A percentile compares a stretch with the other conserved stretches of the same genome.
phyloP scores from a whole-genome alignment of 2,797 vertebrate genomes.

The Enteromius paludinosus region DNA sequence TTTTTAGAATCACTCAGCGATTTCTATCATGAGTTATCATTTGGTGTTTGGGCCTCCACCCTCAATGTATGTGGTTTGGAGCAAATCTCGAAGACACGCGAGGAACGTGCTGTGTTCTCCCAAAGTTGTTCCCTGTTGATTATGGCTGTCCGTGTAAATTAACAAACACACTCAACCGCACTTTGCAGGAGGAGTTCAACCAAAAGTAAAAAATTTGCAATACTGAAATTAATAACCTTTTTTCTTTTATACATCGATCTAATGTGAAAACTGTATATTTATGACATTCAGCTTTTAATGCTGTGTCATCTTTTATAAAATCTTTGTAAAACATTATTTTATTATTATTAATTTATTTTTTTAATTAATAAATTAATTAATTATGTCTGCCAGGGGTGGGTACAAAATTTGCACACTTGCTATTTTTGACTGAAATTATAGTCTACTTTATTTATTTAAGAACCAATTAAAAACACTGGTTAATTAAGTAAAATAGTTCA shows the following conservation, averaged over 20 bases:
- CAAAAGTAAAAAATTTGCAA: background rate
- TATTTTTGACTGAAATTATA: too few species aligned
- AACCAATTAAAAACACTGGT: too few species aligned
- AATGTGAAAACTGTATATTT: too few species aligned
- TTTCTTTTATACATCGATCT: background rate
- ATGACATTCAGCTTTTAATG: too few species aligned
- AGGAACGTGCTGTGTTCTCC: background rate
- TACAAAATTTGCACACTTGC: too few species aligned
- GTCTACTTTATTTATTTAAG: too few species aligned
- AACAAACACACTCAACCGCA: background rate
- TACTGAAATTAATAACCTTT: background rate
- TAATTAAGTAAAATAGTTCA: too few species aligned
- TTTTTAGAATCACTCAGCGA: conserved; percentile 11
- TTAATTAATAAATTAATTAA: too few species aligned
- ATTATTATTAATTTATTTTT: too few species aligned
- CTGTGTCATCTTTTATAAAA: too few species aligned
- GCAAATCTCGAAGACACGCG: background rate
- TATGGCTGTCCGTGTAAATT: background rate
- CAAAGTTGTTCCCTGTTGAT: background rate
- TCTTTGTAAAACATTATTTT: too few species aligned
- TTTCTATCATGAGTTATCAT: conserved; percentile 20
- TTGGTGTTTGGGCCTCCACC: conserved; percentile 13
- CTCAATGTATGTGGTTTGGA: conserved; percentile 23
- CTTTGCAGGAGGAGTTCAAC: background rate
- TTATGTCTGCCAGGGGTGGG: too few species aligned